Conservation (phyloP, 2,888 invertebrate genomes). For the Drosophila demipolita region DNA sequence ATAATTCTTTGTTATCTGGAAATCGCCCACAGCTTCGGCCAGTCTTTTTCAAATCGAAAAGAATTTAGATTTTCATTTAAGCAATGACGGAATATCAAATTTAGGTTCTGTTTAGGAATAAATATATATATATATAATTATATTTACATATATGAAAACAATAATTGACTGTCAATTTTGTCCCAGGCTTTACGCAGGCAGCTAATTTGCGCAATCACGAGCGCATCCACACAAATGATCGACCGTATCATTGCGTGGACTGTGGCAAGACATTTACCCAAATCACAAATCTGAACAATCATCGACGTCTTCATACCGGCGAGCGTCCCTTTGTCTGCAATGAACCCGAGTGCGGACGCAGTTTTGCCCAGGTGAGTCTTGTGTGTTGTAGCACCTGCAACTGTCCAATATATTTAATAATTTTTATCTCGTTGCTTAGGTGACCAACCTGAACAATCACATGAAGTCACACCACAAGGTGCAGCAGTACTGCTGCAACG, state of each 20-base stretch:
- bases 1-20: background rate
- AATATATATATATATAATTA: background rate
- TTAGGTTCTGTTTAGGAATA: background rate
- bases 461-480: constrained; percentile 86
- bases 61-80: background rate
- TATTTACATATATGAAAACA: background rate
- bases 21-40: background rate
- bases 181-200: constrained; percentile 84
- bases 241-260: constrained; percentile 85
- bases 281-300: constrained; percentile 85
- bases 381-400: background rate
- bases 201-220: constrained; percentile 85
- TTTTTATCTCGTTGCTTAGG: constrained; percentile 59
- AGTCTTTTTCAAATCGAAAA: background rate
- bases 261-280: constrained; percentile 85
- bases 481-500: constrained; percentile 85
- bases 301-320: constrained; percentile 85
- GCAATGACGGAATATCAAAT: background rate
- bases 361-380: constrained; percentile 84
- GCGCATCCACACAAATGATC: constrained; percentile 85
- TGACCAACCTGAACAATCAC: constrained; percentile 85
- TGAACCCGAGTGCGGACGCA: constrained; percentile 85
- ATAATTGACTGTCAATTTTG: background rate
- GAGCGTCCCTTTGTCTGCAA: constrained; percentile 85
- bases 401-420: background rate